Percentiles rank a stretch among this genome's conserved stretches.
These are phyloP conservation scores for Diadumene lineata DNA, from an alignment of 92 coral and sea anemone genomes.

Conservation along the genomic window DNA sequence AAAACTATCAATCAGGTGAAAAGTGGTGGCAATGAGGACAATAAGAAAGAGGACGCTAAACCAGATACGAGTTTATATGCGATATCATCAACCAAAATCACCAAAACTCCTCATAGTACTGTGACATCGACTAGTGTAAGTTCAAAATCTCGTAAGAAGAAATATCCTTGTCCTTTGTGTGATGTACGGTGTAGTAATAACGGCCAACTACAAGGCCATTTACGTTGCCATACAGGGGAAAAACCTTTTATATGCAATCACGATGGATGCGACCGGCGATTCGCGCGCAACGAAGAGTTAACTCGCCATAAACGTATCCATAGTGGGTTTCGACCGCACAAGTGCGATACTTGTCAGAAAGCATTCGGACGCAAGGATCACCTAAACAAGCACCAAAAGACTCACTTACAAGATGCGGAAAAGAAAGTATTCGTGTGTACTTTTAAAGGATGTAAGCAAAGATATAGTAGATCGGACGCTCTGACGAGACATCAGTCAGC, in stretches of 20 bases:
- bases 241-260: conserved; percentile 72
- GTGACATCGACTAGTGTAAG: conserved; percentile 12
- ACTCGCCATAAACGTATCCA: conserved; percentile 92
- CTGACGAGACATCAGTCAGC: conserved; percentile 81
- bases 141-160: conserved; percentile 73
- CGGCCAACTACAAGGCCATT: conserved; percentile 89
- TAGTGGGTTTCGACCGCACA: conserved; percentile 90
- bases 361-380: conserved; percentile 96
- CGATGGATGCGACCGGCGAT: conserved; percentile 84
- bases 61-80: conserved; percentile 9
- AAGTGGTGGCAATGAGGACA: background rate
- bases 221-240: conserved; percentile 92
- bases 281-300: conserved; percentile 92
- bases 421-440: conserved; percentile 73
- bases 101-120: too few relatives aligned
- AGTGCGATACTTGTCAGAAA: conserved; percentile 82
- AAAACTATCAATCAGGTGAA: conserved; percentile 15
- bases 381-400: conserved; percentile 84
- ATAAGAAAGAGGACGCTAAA: background rate
- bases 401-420: conserved; percentile 81
- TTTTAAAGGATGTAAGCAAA: conserved; percentile 78
- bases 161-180: conserved; percentile 86
- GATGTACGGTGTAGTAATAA: conserved; percentile 93
- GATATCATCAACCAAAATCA: conserved; percentile 42
- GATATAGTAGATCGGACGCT: conserved; percentile 92